phyloP scores from a whole-genome alignment of 1,140 invertebrate species.

The Drosophila pectinifera region DNA sequence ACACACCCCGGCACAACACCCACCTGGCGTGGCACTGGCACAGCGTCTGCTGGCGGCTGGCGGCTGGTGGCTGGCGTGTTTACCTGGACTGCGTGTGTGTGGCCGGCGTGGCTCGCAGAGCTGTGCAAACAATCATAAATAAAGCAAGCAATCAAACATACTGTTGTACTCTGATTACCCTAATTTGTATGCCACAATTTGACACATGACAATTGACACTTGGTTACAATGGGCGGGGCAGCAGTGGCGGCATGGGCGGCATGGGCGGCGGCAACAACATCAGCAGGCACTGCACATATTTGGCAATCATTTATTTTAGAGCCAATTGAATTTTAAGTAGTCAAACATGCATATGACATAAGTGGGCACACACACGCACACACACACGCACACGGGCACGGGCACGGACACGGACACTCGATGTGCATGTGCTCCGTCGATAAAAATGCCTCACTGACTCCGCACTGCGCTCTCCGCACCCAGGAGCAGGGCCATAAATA shows the following conservation, averaged over 20 bases:
- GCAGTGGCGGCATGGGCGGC: too few relatives aligned
- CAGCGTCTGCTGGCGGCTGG: too few relatives aligned
- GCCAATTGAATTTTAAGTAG: constrained; percentile 68
- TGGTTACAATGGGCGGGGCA: constrained; percentile 52
- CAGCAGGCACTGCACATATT: constrained; percentile 44
- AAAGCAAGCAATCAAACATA: constrained; percentile 70
- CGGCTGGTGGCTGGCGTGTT: too few relatives aligned
- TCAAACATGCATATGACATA: constrained; percentile 63
- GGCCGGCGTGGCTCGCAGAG: constrained; percentile 25
- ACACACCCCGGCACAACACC: neutral
- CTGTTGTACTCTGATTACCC: constrained; percentile 66
- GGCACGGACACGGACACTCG: too few relatives aligned
- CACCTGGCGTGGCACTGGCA: neutral
- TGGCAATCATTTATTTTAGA: constrained; percentile 65
- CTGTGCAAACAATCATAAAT: constrained; percentile 66
- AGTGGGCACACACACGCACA: constrained; percentile 26
- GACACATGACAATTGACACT: constrained; percentile 70
- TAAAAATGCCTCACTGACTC: constrained; percentile 22
- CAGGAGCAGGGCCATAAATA: constrained; percentile 51
- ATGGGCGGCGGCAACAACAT: too few relatives aligned
- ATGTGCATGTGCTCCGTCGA: constrained; percentile 39
- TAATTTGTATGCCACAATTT: constrained; percentile 70
- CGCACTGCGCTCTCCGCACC: neutral
- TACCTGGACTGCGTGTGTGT: constrained; percentile 30
- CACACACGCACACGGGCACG: neutral